Evolutionary conservation across 2,797 vertebrate genomes (phyloP), one percentile per base, ranked within the genome.

Genomic region (Gymnopithys bicolor): DNA sequence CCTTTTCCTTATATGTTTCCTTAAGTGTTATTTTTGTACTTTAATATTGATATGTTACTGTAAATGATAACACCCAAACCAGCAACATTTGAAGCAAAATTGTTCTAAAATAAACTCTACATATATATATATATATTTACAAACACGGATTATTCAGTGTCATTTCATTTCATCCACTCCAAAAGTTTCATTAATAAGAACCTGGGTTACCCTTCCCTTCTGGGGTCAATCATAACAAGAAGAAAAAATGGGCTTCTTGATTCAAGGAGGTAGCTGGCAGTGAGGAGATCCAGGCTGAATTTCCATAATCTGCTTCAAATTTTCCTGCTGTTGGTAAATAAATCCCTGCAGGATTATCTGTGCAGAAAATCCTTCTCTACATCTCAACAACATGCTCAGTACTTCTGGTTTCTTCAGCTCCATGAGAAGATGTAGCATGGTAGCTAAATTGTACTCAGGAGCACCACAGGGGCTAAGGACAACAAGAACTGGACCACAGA

Each of bases 391-490:
- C 0, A 3, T 13, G 6, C 13, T 48, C 56, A 27, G 25, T 81
- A 53, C 32, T 58, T 62, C 24, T 62, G 13, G 12, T 52, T 88
- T 74, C 71, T 92, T 27, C 56, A 1, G 23, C 3, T 70, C 27
- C 43, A 5, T 16, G 18, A 69, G 28, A 32, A 63, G 15, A 46
- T 28, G 8, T 53, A 60, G 7, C 10, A 41, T 8, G 2, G 5
- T 39, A 33, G 25, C 23, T 62, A 70, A 75, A 66, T 15, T 74
- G 16, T 51, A 33, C 14, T 32, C 52, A 17, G 41, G 5, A 89
- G 11, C 6, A 59, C 16, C 1, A 0, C 0, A 58, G 33, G 9
- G 3, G 7, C 43, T 64, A 35, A 71, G 10, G 53, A 35, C 25
- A 64, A 6, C 4, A 13, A 56, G 27, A 22, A 35, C 16, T 0